A percentile compares a stretch with the other conserved stretches of the same genome.
phyloP scores from a whole-genome alignment of 2,797 vertebrate species.

The Falco columbarius region DNA sequence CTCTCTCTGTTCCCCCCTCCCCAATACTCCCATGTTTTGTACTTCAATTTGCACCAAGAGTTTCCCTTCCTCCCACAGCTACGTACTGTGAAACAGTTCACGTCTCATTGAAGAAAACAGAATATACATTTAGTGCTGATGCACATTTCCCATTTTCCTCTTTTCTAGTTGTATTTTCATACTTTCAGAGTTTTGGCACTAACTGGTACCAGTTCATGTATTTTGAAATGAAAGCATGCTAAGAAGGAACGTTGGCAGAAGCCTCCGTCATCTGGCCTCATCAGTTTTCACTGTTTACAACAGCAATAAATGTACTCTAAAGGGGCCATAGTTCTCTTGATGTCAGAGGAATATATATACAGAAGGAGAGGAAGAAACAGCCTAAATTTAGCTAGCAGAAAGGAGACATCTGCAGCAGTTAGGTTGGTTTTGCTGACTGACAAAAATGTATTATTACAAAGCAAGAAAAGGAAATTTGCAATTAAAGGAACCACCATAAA shows the following conservation, averaged over 20 bases:
- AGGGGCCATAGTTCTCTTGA: not conserved
- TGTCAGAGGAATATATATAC: constrained; percentile 16
- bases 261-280: not conserved
- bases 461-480: not conserved
- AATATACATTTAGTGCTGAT: not conserved
- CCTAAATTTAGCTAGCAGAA: constrained; percentile 45
- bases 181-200: not conserved
- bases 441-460: not conserved
- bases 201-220: not conserved
- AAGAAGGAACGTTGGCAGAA: not conserved
- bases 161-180: not conserved
- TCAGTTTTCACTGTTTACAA: constrained; percentile 43
- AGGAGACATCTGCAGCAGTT: constrained; percentile 15
- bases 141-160: not conserved
- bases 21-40: not conserved
- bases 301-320: constrained; percentile 33
- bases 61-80: not conserved
- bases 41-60: not conserved
- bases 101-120: not conserved
- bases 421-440: constrained; percentile 24
- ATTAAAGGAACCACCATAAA: not conserved
- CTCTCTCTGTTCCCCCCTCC: too few relatives aligned
- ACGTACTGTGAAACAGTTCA: not conserved
- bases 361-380: not conserved
- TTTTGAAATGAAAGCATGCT: not conserved